Conservation (phyloP, 2,797 vertebrate genomes). For the Phrynocephalus forsythii region DNA sequence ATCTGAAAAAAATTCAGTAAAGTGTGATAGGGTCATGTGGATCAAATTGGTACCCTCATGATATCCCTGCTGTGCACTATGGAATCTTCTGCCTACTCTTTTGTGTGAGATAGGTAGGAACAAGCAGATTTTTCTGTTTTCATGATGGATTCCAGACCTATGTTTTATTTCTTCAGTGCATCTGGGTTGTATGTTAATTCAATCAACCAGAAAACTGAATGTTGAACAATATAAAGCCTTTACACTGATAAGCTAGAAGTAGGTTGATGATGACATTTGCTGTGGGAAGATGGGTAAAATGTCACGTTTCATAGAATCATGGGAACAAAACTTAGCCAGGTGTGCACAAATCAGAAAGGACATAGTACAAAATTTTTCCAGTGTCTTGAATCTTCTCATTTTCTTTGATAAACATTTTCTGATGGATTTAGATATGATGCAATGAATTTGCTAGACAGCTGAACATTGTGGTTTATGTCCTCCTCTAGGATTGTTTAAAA, state of each 20-base stretch:
- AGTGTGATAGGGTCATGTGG: not conserved
- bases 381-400: not conserved
- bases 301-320: not conserved
- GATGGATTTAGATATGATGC: not conserved
- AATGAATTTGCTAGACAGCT: not conserved
- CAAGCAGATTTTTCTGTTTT: not conserved
- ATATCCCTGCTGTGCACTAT: not conserved
- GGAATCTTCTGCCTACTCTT: not conserved
- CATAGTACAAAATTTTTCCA: not conserved
- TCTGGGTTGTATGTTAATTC: not conserved
- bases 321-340: not conserved
- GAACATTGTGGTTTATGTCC: constrained; percentile 12
- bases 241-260: not conserved
- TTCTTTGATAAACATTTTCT: not conserved
- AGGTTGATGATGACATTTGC: not conserved
- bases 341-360: not conserved
- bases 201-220: not conserved
- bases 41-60: not conserved
- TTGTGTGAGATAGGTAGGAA: not conserved
- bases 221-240: not conserved
- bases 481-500: constrained; percentile 87
- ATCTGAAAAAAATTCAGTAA: not conserved
- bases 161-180: not conserved
- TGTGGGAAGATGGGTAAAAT: not conserved
- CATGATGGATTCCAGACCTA: not conserved